Percentiles rank a stretch among this genome's conserved stretches.
Conservation (phyloP, 2,888 invertebrate species). For the Thyatira batis region DNA sequence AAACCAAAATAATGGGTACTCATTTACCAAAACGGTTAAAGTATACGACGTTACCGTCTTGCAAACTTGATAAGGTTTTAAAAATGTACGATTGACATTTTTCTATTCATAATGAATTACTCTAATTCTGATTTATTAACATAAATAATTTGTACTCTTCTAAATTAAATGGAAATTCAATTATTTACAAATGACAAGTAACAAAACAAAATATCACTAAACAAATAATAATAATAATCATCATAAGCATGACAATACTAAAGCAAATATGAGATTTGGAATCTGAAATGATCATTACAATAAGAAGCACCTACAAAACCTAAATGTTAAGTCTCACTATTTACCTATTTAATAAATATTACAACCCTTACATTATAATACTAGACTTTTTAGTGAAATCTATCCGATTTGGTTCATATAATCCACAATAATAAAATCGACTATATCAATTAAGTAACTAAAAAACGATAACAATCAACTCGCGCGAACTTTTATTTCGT, state of each 20-base stretch:
- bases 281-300: conserved; percentile 42
- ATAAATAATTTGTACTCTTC: conserved; percentile 79
- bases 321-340: conserved; percentile 68
- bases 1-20: conserved; percentile 11
- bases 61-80: conserved; percentile 27
- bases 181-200: conserved; percentile 67
- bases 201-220: conserved; percentile 44
- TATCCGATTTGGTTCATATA: conserved; percentile 23
- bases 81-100: conserved; percentile 13
- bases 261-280: conserved; percentile 46
- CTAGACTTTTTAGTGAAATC: conserved; percentile 56
- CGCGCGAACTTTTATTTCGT: conserved; percentile 28
- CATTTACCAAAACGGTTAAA: conserved; percentile 5
- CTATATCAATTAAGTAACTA: conserved; percentile 32
- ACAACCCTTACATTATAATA: conserved; percentile 63
- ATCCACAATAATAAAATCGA: conserved; percentile 18
- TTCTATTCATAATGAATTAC: conserved; percentile 44
- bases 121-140: conserved; percentile 54
- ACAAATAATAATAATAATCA: conserved; percentile 37
- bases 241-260: conserved; percentile 44
- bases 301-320: conserved; percentile 59
- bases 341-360: conserved; percentile 55
- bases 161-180: conserved; percentile 72
- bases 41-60: conserved; percentile 21
- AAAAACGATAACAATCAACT: conserved; percentile 25